phyloP scores from a whole-genome alignment of 2,888 invertebrate species.

The Taenaris catops region DNA sequence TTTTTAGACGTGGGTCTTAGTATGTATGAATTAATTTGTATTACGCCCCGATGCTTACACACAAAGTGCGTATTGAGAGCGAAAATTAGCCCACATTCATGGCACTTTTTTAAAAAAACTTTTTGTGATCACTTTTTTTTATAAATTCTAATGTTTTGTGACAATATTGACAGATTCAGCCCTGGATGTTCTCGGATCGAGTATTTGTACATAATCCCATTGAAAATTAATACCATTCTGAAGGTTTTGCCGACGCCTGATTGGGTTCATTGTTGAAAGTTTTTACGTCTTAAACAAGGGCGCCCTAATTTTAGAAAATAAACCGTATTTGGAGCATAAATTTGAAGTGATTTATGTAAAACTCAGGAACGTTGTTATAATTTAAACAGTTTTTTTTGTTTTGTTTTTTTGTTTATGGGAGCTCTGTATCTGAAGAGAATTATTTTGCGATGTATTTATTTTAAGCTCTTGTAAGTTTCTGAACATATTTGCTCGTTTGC shows the following conservation, averaged over 20 bases:
- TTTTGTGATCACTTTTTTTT: conserved; percentile 34
- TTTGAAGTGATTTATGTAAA: no score
- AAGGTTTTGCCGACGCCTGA: conserved; percentile 51
- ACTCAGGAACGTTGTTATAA: no score
- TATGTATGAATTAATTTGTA: conserved; percentile 70
- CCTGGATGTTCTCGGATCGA: conserved; percentile 46
- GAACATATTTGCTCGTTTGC: no score
- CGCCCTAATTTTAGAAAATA: conserved; percentile 50
- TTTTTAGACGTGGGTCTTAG: conserved; percentile 38
- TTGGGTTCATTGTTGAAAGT: conserved; percentile 64
- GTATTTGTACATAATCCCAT: conserved; percentile 76
- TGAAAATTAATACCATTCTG: conserved; percentile 70
- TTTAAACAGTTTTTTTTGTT: no score
- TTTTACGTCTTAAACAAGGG: conserved; percentile 49
- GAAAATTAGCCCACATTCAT: conserved; percentile 77
- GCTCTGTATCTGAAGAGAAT: no score
- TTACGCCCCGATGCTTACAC: conserved; percentile 72
- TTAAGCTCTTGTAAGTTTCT: no score
- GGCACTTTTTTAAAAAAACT: conserved; percentile 34
- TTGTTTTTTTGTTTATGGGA: no score
- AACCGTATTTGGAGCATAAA: no score
- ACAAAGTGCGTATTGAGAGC: conserved; percentile 70
- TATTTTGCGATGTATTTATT: no score
- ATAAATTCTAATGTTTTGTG: conserved; percentile 56
- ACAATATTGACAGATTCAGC: conserved; percentile 75